phyloP scores from a whole-genome alignment of 2,888 invertebrate genomes.

The Hedychridium roseum region DNA sequence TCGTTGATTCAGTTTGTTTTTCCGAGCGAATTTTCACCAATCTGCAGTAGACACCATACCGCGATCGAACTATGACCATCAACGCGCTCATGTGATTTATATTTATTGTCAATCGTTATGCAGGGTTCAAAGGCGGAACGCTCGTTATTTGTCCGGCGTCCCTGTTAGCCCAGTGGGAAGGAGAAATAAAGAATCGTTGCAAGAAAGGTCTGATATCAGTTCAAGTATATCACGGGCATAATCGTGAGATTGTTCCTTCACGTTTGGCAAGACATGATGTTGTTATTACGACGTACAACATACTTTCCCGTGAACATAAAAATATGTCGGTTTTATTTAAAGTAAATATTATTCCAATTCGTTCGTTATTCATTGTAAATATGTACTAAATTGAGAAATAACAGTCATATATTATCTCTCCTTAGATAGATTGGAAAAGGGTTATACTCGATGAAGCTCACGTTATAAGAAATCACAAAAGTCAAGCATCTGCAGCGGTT shows the following conservation, averaged over 20 bases:
- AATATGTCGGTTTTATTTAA: constrained; percentile 46
- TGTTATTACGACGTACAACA: constrained; percentile 89
- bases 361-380: too few relatives aligned
- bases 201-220: constrained; percentile 70
- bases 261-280: constrained; percentile 77
- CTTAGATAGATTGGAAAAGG: constrained; percentile 80
- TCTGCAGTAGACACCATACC: too few relatives aligned
- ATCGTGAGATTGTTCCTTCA: constrained; percentile 68
- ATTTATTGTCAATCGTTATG: too few relatives aligned
- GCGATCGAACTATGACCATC: too few relatives aligned
- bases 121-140: constrained; percentile 77
- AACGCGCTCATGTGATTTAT: too few relatives aligned
- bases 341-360: constrained; percentile 41
- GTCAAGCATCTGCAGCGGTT: constrained; percentile 76
- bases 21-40: too few relatives aligned
- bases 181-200: constrained; percentile 76
- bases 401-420: too few relatives aligned
- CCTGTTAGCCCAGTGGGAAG: constrained; percentile 89
- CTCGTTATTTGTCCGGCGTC: constrained; percentile 94
- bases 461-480: constrained; percentile 87
- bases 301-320: constrained; percentile 72
- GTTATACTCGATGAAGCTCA: constrained; percentile 95
- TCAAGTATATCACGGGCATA: constrained; percentile 80
- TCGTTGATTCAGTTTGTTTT: too few relatives aligned
- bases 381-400: too few relatives aligned